Conservation (phyloP, 1,140 invertebrate genomes). For the Holotrichia oblita region DNA sequence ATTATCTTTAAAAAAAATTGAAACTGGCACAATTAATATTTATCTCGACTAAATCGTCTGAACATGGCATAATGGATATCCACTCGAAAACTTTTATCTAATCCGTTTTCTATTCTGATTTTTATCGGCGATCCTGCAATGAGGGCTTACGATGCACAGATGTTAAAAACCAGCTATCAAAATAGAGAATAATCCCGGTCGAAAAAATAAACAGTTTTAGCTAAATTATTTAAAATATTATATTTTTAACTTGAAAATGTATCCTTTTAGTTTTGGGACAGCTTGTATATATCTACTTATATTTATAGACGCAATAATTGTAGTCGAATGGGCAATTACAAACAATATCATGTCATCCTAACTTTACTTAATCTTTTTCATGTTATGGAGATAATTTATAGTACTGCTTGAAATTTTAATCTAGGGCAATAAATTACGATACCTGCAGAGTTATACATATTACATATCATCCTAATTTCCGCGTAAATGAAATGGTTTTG, state of each 20-base stretch:
- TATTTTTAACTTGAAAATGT: too few relatives aligned
- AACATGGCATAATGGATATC: neutral
- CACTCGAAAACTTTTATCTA: neutral
- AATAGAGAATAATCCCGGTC: neutral
- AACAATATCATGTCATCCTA: neutral
- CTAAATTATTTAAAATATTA: neutral
- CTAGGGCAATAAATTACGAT: neutral
- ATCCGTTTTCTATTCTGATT: neutral
- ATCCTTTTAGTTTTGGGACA: neutral
- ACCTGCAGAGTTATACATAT: neutral
- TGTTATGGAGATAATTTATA: neutral
- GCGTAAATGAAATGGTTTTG: neutral
- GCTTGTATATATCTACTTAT: neutral
- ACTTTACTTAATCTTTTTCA: neutral
- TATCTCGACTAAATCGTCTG: neutral
- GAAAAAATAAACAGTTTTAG: neutral
- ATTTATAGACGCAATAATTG: constrained; percentile 2
- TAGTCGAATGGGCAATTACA: neutral
- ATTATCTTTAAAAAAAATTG: constrained; percentile 18
- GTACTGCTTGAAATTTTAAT: neutral
- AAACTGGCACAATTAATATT: constrained; percentile 2
- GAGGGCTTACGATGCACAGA: neutral
- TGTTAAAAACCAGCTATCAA: neutral
- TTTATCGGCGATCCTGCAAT: neutral
- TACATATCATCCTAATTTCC: constrained; percentile 10